phyloP scores from a whole-genome alignment of 64 coral and sea anemone genomes.

The Platygyra sinensis region DNA sequence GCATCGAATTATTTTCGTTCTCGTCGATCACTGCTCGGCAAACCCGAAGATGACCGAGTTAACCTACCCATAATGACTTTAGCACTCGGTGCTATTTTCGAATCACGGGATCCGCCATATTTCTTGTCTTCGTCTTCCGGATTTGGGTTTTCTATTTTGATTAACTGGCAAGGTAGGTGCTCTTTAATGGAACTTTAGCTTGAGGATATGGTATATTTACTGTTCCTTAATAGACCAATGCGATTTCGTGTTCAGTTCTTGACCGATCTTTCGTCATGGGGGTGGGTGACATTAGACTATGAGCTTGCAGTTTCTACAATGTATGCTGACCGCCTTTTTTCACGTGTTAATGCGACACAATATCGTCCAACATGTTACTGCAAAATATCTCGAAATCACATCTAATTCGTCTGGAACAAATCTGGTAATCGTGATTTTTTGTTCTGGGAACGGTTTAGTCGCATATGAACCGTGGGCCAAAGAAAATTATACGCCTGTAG shows the following conservation, averaged over 20 bases:
- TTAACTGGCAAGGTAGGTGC: constrained; percentile 45
- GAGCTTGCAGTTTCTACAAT: not conserved
- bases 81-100: not conserved
- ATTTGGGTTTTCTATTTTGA: constrained; percentile 46
- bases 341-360: not conserved
- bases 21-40: not conserved
- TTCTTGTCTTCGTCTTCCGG: constrained; percentile 55
- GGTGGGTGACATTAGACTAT: not conserved
- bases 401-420: not conserved
- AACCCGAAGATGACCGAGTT: not conserved
- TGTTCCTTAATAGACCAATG: not conserved
- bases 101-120: constrained; percentile 85
- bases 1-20: not conserved
- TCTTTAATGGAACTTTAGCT: not conserved
- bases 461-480: not conserved
- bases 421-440: not conserved
- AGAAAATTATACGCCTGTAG: not conserved
- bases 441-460: not conserved
- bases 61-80: not conserved
- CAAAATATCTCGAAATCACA: not conserved
- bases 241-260: not conserved
- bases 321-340: constrained; percentile 28
- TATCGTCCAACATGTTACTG: not conserved
- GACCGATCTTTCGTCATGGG: not conserved
- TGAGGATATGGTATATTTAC: not conserved